phyloP scores from a whole-genome alignment of 64 coral and sea anemone genomes.

The Porites lutea region DNA sequence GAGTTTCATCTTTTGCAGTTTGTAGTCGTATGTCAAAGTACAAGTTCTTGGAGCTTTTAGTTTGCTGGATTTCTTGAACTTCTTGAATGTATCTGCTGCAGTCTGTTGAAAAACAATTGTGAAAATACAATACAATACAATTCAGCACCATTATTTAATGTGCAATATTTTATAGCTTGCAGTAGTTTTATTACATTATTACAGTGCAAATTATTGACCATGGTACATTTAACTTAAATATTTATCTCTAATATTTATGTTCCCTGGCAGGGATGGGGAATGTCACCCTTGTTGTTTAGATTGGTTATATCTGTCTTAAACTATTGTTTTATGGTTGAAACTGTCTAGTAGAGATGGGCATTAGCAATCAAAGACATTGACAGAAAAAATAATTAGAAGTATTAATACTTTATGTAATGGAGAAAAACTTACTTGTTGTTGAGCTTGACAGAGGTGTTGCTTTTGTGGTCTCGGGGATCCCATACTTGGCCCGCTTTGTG shows the following conservation, averaged over 20 bases:
- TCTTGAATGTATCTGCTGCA: constrained; percentile 17
- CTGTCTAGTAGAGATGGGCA: background rate
- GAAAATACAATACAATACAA: background rate
- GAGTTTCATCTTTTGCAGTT: constrained; percentile 29
- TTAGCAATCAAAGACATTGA: constrained; percentile 23
- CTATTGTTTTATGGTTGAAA: too few species aligned
- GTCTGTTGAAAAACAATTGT: background rate
- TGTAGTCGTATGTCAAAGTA: constrained; percentile 34
- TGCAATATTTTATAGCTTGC: background rate
- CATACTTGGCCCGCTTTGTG: background rate
- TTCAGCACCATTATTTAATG: background rate
- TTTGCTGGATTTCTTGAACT: constrained; percentile 4
- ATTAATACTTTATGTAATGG: constrained; percentile 7
- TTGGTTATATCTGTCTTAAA: too few species aligned
- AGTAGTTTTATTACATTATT: constrained; percentile 6
- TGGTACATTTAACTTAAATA: background rate
- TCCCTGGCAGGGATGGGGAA: constrained; percentile 16
- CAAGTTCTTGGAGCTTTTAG: constrained; percentile 25
- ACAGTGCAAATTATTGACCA: background rate
- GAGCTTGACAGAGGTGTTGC: background rate
- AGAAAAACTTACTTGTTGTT: constrained; percentile 19
- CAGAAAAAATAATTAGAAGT: constrained; percentile 16
- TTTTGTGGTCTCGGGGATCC: background rate
- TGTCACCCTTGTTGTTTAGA: too few species aligned
- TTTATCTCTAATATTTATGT: too few species aligned